Conservation (phyloP, 2,113 vertebrate species). For the Parotia lawesii region DNA sequence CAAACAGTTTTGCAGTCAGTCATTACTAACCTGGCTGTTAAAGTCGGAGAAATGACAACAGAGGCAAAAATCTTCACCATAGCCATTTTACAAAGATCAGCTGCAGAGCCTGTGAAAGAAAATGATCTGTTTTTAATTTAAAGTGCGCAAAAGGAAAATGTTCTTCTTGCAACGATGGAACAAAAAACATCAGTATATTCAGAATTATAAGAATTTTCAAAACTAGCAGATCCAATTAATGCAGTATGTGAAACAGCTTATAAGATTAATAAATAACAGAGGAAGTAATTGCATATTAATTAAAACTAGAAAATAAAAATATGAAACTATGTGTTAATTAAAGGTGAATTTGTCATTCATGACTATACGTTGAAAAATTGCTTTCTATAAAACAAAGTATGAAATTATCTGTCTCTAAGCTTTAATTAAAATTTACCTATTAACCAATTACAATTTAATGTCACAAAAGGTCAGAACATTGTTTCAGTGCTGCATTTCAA, state of each 20-base stretch:
- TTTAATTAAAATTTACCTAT: background rate
- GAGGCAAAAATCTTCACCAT: slow-evolving; percentile 85
- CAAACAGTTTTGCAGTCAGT: background rate
- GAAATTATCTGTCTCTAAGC: background rate
- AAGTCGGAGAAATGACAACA: slow-evolving; percentile 69
- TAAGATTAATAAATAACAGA: background rate
- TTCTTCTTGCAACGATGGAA: background rate
- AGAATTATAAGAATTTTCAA: background rate
- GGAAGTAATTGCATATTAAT: background rate
- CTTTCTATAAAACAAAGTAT: background rate
- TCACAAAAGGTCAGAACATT: background rate
- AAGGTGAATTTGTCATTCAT: background rate
- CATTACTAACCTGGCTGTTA: slow-evolving; percentile 83
- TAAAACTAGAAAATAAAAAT: background rate
- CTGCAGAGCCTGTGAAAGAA: slow-evolving; percentile 79
- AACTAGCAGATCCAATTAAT: background rate
- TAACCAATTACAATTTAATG: background rate
- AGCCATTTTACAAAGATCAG: slow-evolving; percentile 92
- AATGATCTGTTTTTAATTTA: background rate
- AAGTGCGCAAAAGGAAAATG: background rate
- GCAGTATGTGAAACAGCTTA: background rate
- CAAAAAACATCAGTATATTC: background rate
- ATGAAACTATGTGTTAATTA: background rate
- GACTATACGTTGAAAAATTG: background rate
- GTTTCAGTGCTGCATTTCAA: background rate